Evolutionary conservation across 2,113 vertebrate species (phyloP), one percentile per base, ranked within the genome.

Genomic region (Dipodomys stephensi): DNA sequence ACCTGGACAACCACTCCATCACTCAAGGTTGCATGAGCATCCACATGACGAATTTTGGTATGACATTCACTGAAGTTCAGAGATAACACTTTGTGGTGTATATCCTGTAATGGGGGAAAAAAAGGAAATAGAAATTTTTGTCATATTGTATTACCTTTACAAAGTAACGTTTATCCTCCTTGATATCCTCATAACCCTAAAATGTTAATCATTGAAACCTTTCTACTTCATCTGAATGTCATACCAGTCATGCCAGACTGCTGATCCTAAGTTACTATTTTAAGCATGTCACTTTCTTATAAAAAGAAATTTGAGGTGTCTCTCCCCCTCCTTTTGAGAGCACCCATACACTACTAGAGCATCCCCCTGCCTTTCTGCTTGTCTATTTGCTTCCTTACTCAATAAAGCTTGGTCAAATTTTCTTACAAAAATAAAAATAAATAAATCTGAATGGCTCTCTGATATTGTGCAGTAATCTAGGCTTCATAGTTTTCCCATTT

Each of bases 51-150:
- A 96, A 99, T 99, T 98, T 99, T 99, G 91, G 99, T 99, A 96
- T 99, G 99, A 97, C 99, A 99, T 96, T 99, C 99, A 15, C 99
- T 99, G 95, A 99, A 99, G 98, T 99, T 99, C 94, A 99, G 97
- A 0, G 99, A 99, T 98, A 99, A 99, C 96, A 99, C 99, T 96
- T 99, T 99, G 98, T 99, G 99, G 98, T 99, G 99, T 97, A 99
- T 99, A 97, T 99, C 99, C 99, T 99, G 80, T 76, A 89, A 89
- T 23, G 15, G 12, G 4, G 74, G 73, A 4, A 4, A 3, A 23
- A 28, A 6, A 68, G 12, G 30, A 95, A 95, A 93, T 5, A 87
- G 4, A 76, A 95, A 87, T 15, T 77, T 20, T 74, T 35, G 4
- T 92, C 64, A 83, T 64, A 73, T 4, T 69, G 15, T 25, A 84